Evolutionary conservation across 1,140 invertebrate species (phyloP).

Genomic region (Caenorhabditis tropicalis): DNA sequence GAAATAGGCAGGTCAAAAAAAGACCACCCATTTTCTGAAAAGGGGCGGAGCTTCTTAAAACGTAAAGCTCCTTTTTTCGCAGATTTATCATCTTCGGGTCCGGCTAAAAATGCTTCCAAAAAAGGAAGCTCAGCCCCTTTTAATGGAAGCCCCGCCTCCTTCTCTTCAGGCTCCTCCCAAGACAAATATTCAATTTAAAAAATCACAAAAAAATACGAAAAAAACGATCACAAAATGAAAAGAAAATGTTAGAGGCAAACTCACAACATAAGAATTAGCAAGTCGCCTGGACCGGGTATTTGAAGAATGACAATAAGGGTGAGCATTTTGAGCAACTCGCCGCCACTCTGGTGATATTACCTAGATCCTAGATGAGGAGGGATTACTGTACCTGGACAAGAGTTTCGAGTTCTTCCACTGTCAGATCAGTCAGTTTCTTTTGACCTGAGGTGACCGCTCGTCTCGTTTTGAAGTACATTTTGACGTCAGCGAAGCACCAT

Average conservation of each 20-base stretch:
- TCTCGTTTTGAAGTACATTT: slow-evolving; percentile 57
- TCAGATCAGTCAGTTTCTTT: slow-evolving; percentile 52
- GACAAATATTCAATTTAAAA: too few relatives aligned
- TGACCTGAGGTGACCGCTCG: slow-evolving; percentile 52
- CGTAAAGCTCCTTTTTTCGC: too few relatives aligned
- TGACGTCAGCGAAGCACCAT: slow-evolving; percentile 61
- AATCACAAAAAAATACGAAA: too few relatives aligned
- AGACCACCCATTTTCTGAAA: too few relatives aligned
- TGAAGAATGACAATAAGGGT: slow-evolving; percentile 51
- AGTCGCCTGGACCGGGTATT: slow-evolving; percentile 55
- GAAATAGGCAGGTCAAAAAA: too few relatives aligned
- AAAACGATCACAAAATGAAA: background rate
- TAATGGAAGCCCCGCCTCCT: too few relatives aligned
- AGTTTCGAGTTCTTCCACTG: slow-evolving; percentile 55
- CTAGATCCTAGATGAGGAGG: background rate
- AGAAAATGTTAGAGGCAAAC: slow-evolving; percentile 45
- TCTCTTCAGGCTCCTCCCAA: too few relatives aligned
- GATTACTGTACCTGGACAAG: slow-evolving; percentile 58
- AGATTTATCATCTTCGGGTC: too few relatives aligned
- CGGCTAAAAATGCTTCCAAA: too few relatives aligned
- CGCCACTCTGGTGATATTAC: slow-evolving; percentile 28
- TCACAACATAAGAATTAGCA: slow-evolving; percentile 55
- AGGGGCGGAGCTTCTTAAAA: too few relatives aligned
- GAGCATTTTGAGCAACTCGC: slow-evolving; percentile 54
- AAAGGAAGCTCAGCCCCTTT: too few relatives aligned